phyloP scores from a whole-genome alignment of 1,140 invertebrate species.

The Proctacanthus coquilletti region DNA sequence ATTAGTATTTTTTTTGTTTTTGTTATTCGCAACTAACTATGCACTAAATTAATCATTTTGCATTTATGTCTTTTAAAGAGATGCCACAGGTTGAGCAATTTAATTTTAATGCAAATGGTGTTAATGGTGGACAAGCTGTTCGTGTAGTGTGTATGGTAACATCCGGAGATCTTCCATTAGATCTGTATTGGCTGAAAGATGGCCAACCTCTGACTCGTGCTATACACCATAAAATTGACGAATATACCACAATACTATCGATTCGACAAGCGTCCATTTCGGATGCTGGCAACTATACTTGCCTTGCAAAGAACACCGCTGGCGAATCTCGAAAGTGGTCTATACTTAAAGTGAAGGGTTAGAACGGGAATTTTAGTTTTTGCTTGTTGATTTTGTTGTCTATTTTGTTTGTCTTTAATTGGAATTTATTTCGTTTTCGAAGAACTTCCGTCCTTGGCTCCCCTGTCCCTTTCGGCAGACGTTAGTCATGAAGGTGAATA shows the following conservation, averaged over 20 bases:
- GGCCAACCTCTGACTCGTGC: slow-evolving; percentile 21
- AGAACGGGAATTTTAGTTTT: no score
- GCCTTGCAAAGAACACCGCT: slow-evolving; percentile 46
- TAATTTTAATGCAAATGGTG: slow-evolving; percentile 44
- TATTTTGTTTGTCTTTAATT: slow-evolving; percentile 14
- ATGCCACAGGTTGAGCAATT: slow-evolving; percentile 51
- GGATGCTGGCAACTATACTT: slow-evolving; percentile 47
- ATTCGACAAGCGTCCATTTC: slow-evolving; percentile 51
- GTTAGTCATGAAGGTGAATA: slow-evolving; percentile 58
- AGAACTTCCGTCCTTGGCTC: slow-evolving; percentile 63
- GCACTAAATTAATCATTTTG: no score
- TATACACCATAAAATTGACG: slow-evolving; percentile 33
- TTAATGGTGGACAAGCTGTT: slow-evolving; percentile 50
- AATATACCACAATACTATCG: slow-evolving; percentile 49
- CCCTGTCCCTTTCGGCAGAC: slow-evolving; percentile 58
- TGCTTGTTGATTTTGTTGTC: slow-evolving; percentile 3
- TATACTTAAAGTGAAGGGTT: slow-evolving; percentile 41
- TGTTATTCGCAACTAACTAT: slow-evolving; percentile 37
- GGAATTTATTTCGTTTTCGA: not conserved
- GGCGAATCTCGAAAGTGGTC: slow-evolving; percentile 39
- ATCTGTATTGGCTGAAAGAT: slow-evolving; percentile 44
- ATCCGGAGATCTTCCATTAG: slow-evolving; percentile 50
- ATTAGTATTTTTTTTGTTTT: no score
- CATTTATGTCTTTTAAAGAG: no score
- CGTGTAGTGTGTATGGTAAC: slow-evolving; percentile 53